These are phyloP conservation scores for Sycophila sp. DNA, from an alignment of 1,140 invertebrate species.

Conservation along the genomic window DNA sequence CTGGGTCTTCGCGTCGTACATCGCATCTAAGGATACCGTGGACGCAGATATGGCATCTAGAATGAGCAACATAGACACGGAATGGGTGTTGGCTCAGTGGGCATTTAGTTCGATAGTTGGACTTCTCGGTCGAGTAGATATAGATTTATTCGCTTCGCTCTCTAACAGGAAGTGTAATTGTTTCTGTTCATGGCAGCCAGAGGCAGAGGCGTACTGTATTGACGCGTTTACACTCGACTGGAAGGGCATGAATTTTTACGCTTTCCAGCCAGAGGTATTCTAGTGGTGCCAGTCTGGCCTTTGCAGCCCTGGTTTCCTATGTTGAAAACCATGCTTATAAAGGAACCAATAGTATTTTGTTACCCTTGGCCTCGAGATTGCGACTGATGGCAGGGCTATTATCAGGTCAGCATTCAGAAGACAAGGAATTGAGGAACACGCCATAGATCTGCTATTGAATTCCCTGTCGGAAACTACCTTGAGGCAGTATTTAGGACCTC, in stretches of 20 bases:
- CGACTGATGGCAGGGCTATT: constrained; percentile 20
- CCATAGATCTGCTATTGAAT: background rate
- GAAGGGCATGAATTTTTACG: constrained; percentile 45
- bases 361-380: constrained; percentile 25
- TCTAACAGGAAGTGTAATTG: constrained; percentile 41
- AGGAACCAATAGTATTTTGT: constrained; percentile 23
- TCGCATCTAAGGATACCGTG: constrained; percentile 39
- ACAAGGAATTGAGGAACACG: background rate
- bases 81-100: constrained; percentile 38
- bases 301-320: constrained; percentile 50
- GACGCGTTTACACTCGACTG: constrained; percentile 50
- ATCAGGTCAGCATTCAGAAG: background rate
- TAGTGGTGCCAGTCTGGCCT: constrained; percentile 51
- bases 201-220: constrained; percentile 39
- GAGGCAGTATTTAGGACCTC: background rate
- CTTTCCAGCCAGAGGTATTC: constrained; percentile 44
- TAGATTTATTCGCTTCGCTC: constrained; percentile 43
- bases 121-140: constrained; percentile 36
- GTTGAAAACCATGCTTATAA: constrained; percentile 21
- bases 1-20: constrained; percentile 43
- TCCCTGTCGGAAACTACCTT: background rate
- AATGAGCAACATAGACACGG: constrained; percentile 36
- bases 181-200: constrained; percentile 43
- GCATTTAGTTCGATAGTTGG: constrained; percentile 32
- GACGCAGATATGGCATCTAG: constrained; percentile 44